These are phyloP conservation scores for Gymnorhina tibicen DNA, from an alignment of 2,113 vertebrate genomes.

Conservation along the genomic window DNA sequence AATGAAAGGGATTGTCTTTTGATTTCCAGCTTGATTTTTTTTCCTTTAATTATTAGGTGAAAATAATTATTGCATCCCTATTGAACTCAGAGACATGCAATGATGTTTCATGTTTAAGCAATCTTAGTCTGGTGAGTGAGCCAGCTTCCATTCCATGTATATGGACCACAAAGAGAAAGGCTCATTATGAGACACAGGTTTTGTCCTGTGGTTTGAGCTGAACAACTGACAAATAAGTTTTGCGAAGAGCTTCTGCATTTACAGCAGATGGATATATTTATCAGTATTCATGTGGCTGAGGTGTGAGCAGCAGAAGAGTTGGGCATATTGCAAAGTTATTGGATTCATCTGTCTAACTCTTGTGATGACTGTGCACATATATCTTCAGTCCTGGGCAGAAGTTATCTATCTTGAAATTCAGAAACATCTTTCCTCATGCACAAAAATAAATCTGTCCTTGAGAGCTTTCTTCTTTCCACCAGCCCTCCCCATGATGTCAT, in stretches of 20 bases:
- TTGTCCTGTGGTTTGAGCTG: not conserved
- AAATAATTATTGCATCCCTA: not conserved
- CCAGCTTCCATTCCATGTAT: not conserved
- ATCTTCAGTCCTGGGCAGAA: not conserved
- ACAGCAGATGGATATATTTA: not conserved
- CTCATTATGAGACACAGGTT: not conserved
- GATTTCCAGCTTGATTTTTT: not conserved
- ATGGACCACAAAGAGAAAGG: not conserved
- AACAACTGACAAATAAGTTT: not conserved
- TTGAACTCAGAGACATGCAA: not conserved
- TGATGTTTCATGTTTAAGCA: not conserved
- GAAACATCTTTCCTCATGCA: not conserved
- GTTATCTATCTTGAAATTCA: not conserved
- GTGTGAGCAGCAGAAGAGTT: not conserved
- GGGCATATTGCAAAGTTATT: not conserved
- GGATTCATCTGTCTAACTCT: not conserved
- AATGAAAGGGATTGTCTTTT: not conserved
- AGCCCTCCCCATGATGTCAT: not conserved
- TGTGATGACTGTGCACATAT: not conserved
- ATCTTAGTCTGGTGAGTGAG: not conserved
- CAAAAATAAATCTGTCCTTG: not conserved
- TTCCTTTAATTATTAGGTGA: not conserved
- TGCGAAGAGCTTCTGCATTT: not conserved
- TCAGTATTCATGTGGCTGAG: not conserved
- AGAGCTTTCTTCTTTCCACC: not conserved